Conservation (phyloP, 2,113 vertebrate genomes). For the Manacus vitellinus region DNA sequence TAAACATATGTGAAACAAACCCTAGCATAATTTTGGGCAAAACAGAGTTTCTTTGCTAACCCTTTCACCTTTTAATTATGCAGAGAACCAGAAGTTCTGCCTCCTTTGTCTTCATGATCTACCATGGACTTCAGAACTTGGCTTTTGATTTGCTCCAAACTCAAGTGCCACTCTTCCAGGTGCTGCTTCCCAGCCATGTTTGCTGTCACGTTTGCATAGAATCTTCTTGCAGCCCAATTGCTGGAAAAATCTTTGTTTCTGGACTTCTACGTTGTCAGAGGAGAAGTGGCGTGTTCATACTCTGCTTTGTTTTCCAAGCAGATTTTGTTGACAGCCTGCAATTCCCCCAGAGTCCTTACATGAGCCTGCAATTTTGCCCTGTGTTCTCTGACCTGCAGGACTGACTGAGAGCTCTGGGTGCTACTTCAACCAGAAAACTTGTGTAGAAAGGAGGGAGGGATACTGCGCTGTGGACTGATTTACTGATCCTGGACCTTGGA, state of each 20-base stretch:
- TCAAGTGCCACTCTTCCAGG: neutral
- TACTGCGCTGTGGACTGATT: neutral
- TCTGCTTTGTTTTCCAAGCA: neutral
- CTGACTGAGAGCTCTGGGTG: neutral
- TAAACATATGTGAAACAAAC: neutral
- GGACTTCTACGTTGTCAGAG: neutral
- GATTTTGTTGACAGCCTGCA: constrained; percentile 12
- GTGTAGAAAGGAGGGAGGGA: neutral
- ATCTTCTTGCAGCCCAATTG: neutral
- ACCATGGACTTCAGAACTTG: neutral
- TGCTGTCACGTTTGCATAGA: neutral
- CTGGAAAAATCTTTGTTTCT: constrained; percentile 12
- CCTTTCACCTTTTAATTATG: neutral
- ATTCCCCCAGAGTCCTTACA: neutral
- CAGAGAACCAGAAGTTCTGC: neutral
- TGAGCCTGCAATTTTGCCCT: neutral
- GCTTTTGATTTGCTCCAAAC: neutral
- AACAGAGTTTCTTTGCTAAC: neutral
- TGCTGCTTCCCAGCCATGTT: neutral
- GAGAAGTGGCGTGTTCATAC: neutral
- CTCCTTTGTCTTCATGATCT: neutral
- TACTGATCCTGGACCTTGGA: neutral
- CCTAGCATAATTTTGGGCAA: neutral
- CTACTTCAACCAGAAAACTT: neutral
- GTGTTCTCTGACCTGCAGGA: neutral